phyloP scores from a whole-genome alignment of 1,140 invertebrate species.

The Ceratina calcarata region DNA sequence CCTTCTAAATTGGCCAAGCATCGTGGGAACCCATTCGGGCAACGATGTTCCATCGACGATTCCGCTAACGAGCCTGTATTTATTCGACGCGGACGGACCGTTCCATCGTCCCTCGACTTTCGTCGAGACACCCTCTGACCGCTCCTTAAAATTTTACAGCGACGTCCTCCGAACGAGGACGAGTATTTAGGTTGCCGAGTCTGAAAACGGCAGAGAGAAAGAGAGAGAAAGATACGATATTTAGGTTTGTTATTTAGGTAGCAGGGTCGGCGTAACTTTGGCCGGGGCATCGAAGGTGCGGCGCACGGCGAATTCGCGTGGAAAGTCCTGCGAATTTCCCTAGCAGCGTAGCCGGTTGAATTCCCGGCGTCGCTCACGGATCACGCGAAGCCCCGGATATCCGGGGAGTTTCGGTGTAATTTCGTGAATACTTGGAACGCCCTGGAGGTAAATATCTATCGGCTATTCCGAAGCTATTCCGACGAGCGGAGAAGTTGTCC shows the following conservation, averaged over 20 bases:
- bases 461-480: conserved; percentile 36
- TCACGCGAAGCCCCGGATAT: conserved; percentile 23
- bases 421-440: conserved; percentile 44
- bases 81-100: conserved; percentile 30
- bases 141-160: background rate
- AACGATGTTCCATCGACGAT: conserved; percentile 12
- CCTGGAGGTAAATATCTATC: conserved; percentile 44
- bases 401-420: conserved; percentile 25
- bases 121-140: background rate
- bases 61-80: conserved; percentile 37
- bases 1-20: conserved; percentile 2
- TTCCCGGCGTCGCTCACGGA: conserved; percentile 37
- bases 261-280: background rate
- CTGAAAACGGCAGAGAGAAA: too few relatives aligned
- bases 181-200: background rate
- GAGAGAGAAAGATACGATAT: background rate
- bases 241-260: background rate
- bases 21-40: conserved; percentile 8
- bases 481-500: conserved; percentile 27
- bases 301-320: background rate
- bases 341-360: background rate
- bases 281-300: background rate
- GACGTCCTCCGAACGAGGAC: background rate
- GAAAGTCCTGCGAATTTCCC: conserved; percentile 13
- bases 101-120: background rate